Evolutionary conservation across 2,797 vertebrate species (phyloP), one percentile per base, ranked within the genome.

Genomic region (Cryptoblepharus egeriae): DNA sequence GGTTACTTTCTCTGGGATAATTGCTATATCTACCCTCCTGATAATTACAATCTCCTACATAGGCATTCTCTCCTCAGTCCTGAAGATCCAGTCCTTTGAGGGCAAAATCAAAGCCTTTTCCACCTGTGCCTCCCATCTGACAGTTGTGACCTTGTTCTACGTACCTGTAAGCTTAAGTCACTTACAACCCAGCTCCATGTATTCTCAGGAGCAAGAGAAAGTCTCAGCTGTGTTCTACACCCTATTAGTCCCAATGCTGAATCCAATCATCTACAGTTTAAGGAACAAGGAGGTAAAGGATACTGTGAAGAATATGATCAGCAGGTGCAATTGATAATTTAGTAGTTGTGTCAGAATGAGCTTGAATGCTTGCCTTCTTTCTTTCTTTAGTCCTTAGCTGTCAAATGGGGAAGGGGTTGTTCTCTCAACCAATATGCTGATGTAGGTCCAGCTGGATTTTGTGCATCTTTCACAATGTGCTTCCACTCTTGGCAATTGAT

Each of bases 51-150:
- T 90, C 72, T 94, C 93, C 22, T 94, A 93, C 11, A 1, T 89
- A 5, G 93, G 88, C 71, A 93, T 93, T 10, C 77, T 92, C 69
- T 77, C 30, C 58, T 84, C 80, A 9, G 81, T 93, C 61, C 55
- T 92, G n/a, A 76, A 42, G 20, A 91, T 92, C 18, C 60, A 4
- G 12, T 91, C 90, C 35, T 57, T 82, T 55, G 80, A 89, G 12
- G 87, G 85, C 5, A 88, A 84, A 37, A 76, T 63, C 30, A 93
- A 92, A 87, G 89, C 91, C 18, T 92, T 93, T 45, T 91, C 90
- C 30, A 94, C 91, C 52, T 93, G 93, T 49, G 87, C 90, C 30
- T 92, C 93, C 13, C 93, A 94, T n/a, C 85, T 93, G 69, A 90
- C 86, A 9, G 87, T 90, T 45, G 88, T 93, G 20, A 86, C 88